Base-by-base conservation (phyloP, 2,888 invertebrate genomes). In the Eupithecia tripunctaria region DNA sequence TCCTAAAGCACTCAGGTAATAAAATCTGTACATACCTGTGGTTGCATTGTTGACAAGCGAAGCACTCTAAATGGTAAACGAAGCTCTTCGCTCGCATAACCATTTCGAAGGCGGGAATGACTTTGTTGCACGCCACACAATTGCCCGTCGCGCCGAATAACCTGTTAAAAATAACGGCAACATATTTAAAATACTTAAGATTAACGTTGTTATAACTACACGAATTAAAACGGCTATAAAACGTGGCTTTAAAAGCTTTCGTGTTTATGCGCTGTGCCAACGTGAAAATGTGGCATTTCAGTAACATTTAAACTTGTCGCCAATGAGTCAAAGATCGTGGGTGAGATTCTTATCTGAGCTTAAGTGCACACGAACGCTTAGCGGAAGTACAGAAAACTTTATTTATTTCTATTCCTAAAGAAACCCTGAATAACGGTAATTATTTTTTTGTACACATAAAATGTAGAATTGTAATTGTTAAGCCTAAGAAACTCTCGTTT, bases 101-200 rank as follows among this genome's bases (percentile, higher is more conserved):
- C 98, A 98, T 98, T 95, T 98, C 98, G 93, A 98, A 98, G 80
- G 98, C 98, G 76, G 98, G 98, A 91, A 98, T 98, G 88, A 97
- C 97, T 95, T 98, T 98, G 93, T 97, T 97, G 95, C 98, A 98
- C 72, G 98, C 98, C 82, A 98, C 97, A 91, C 98, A 98, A 91
- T 97, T 97, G 82, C 98, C 98, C 56, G 98, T 98, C 84, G 97
- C 97, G 80, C 98, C 98, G 87, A 98, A 98, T 94, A 98, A 96
- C 95, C 98, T 98, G 95, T 80, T 90, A 88, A 89, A 86, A 89
- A 86, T 77, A 88, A 56, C 56, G 25, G 25, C 56, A 12, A 56
- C 25, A 25, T 56, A 56, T 56, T 25, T 25, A 56, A 56, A 56
- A 56, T 56, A 56, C 25, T 56, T 56, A 56, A 56, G 56, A 56